Evolutionary conservation across 1,140 invertebrate species (phyloP).

Genomic region (Aporrectodea caliginosa): DNA sequence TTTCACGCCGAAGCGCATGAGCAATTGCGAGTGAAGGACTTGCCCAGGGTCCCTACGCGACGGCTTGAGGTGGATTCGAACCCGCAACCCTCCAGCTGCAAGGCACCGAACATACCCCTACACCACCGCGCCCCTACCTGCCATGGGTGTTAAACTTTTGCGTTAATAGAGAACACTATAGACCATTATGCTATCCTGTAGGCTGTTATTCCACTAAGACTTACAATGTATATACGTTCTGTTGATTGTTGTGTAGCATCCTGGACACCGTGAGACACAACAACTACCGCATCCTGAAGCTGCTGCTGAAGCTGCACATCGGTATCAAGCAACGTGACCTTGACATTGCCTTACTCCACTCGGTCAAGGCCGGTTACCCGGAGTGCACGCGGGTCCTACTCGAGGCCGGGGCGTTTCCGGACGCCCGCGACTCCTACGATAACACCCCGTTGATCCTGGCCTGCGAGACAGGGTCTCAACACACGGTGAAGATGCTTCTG

Average conservation of each 20-base stretch:
- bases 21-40: too few species aligned
- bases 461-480: constrained; percentile 24
- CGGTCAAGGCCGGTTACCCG: constrained; percentile 23
- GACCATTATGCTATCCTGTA: too few species aligned
- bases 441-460: constrained; percentile 30
- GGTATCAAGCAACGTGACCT: constrained; percentile 24
- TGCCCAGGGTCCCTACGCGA: too few species aligned
- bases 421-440: constrained; percentile 30
- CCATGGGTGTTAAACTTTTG: too few species aligned
- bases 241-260: constrained; percentile 17
- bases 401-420: constrained; percentile 22
- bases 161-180: too few species aligned
- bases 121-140: too few species aligned
- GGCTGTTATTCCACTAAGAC: too few species aligned
- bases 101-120: too few species aligned
- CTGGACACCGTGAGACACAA: constrained; percentile 20
- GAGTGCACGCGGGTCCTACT: constrained; percentile 24
- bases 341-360: constrained; percentile 25
- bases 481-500: constrained; percentile 26
- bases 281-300: constrained; percentile 19
- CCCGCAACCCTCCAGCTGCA: too few species aligned
- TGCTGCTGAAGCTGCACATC: constrained; percentile 20
- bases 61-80: too few species aligned
- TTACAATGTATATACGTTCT: too few species aligned
- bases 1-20: too few species aligned